These are phyloP conservation scores for Trichonephila clavipes DNA, from an alignment of 1,140 invertebrate species.

Conservation along the genomic window DNA sequence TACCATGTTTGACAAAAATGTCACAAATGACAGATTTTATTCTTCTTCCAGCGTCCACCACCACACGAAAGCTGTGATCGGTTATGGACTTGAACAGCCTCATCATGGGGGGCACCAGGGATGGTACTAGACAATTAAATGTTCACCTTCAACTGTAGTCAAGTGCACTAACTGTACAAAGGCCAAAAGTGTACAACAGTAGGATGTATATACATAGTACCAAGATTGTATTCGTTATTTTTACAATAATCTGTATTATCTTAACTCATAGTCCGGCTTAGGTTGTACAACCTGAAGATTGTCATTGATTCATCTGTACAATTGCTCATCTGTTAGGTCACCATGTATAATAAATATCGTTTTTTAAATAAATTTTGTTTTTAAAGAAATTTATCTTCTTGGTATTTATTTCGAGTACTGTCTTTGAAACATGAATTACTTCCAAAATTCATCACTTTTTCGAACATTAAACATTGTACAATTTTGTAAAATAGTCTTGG, in stretches of 20 bases:
- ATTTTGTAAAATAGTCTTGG: too few relatives aligned
- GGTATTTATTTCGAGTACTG: not conserved
- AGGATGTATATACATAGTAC: slow-evolving; percentile 1
- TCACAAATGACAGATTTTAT: not conserved
- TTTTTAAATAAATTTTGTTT: slow-evolving; percentile 17
- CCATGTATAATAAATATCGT: slow-evolving; percentile 32
- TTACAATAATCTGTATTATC: slow-evolving; percentile 49
- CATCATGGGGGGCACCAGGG: slow-evolving; percentile 58
- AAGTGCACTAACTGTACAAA: slow-evolving; percentile 62
- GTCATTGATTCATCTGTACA: slow-evolving; percentile 60
- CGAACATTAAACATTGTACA: too few relatives aligned
- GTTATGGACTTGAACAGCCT: slow-evolving; percentile 68
- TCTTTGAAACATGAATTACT: not conserved
- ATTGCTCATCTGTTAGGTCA: slow-evolving; percentile 56
- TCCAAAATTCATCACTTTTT: too few relatives aligned
- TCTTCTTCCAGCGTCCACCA: slow-evolving; percentile 69
- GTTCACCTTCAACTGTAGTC: slow-evolving; percentile 17
- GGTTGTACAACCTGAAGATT: slow-evolving; percentile 44
- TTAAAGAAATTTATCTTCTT: not conserved
- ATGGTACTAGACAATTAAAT: slow-evolving; percentile 16
- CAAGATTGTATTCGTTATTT: slow-evolving; percentile 26
- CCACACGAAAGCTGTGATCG: slow-evolving; percentile 75
- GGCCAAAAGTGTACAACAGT: slow-evolving; percentile 60
- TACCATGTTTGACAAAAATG: not conserved
- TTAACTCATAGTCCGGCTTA: slow-evolving; percentile 24